Conservation (phyloP, 2,113 vertebrate species). For the Ornithorhynchus anatinus region DNA sequence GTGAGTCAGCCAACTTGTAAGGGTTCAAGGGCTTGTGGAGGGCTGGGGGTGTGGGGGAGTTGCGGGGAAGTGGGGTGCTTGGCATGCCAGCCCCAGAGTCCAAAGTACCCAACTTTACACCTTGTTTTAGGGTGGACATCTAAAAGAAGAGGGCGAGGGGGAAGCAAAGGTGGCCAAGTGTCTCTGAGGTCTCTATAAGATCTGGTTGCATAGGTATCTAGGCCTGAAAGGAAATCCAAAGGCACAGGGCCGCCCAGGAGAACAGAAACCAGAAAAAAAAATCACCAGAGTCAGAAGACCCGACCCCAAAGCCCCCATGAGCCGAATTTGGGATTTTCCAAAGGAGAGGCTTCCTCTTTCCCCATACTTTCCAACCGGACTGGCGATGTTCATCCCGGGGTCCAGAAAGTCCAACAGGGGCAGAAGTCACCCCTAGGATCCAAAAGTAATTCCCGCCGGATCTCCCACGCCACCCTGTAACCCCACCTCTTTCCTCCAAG, state of each 20-base stretch:
- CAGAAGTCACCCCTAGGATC: background rate
- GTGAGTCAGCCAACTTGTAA: background rate
- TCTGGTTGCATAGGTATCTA: background rate
- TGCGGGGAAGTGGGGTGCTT: background rate
- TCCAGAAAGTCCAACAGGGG: background rate
- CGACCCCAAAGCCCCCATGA: background rate
- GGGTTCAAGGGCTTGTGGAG: fast-evolving
- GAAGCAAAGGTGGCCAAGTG: background rate
- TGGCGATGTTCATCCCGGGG: no score
- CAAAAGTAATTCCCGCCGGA: background rate
- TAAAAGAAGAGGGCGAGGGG: background rate
- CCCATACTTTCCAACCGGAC: fast-evolving
- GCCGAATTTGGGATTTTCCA: background rate
- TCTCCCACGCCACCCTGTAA: background rate
- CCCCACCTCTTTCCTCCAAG: background rate
- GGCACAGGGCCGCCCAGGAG: background rate
- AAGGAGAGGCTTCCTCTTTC: background rate
- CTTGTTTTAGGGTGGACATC: no score
- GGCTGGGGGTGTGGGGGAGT: background rate
- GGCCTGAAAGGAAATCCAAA: background rate
- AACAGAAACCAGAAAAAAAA: background rate
- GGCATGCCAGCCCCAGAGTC: no score
- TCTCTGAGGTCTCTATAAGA: no score
- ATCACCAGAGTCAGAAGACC: background rate
- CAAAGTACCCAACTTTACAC: no score